Evolutionary conservation across 2,113 vertebrate species (phyloP).

Genomic region (Hylia prasina): DNA sequence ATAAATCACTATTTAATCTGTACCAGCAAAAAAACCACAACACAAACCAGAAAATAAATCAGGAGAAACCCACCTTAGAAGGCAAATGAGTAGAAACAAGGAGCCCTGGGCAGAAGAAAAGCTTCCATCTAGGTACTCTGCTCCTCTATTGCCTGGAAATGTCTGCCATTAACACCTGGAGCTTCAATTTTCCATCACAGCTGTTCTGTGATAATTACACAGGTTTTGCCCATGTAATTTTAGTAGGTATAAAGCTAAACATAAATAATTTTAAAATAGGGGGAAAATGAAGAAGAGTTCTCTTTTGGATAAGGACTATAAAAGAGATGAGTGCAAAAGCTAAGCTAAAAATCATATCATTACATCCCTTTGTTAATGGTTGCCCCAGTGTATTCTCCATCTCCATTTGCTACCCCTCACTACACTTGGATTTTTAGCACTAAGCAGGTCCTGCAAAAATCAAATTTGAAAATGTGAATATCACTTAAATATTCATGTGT

Average conservation of each 20-base stretch:
- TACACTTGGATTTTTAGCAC: neutral
- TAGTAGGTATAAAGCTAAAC: neutral
- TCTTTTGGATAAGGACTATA: neutral
- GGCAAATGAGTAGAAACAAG: rapidly evolving
- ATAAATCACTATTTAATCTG: neutral
- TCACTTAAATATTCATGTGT: neutral
- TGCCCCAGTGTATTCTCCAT: neutral
- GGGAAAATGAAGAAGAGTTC: neutral
- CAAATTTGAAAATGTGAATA: neutral
- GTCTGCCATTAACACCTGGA: neutral
- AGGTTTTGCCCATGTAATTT: neutral
- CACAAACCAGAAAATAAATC: neutral
- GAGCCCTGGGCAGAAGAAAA: neutral
- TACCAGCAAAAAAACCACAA: neutral
- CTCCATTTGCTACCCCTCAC: neutral
- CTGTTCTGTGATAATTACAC: neutral
- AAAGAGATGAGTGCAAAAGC: neutral
- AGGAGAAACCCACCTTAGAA: neutral
- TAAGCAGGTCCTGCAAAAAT: neutral
- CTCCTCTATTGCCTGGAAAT: neutral
- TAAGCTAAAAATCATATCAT: neutral
- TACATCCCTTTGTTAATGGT: neutral
- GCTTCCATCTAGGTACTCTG: rapidly evolving
- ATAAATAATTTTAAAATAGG: neutral
- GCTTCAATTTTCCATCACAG: neutral